Conservation (phyloP, 2,113 vertebrate genomes). For the Sceloporus undulatus region DNA sequence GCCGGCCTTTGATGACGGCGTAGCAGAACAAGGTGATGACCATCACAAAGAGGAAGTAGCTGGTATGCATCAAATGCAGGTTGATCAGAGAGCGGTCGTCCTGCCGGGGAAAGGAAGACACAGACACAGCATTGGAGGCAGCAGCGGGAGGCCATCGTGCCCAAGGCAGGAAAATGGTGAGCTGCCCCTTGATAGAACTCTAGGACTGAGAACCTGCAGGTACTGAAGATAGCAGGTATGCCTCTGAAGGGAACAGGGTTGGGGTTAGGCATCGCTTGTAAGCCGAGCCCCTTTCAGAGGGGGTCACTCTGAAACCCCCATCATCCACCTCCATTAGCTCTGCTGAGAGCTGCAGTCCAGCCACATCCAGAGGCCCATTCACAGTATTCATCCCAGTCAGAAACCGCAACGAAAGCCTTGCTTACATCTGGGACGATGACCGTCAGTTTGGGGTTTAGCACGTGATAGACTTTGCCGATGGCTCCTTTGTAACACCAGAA, state of each 20-base stretch:
- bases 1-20: constrained; percentile 96
- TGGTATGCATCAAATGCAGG: constrained; percentile 98
- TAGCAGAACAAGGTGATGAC: constrained; percentile 99
- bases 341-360: too few species aligned
- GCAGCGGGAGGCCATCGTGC: too few species aligned
- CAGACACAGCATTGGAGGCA: neutral
- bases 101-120: constrained; percentile 72
- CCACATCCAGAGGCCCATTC: too few species aligned
- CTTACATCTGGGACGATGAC: constrained; percentile 97
- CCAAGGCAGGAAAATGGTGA: neutral
- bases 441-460: constrained; percentile 95
- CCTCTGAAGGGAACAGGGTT: neutral
- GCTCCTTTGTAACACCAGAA: constrained; percentile 99
- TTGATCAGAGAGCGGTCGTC: constrained; percentile 99
- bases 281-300: too few species aligned
- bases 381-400: neutral
- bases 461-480: constrained; percentile 96
- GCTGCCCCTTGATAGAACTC: too few species aligned
- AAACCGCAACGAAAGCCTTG: constrained; percentile 41
- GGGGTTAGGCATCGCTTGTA: too few species aligned
- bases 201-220: neutral
- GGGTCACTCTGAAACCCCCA: too few species aligned
- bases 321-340: too few species aligned
- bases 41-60: constrained; percentile 99
- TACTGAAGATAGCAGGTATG: neutral